Evolutionary conservation across 1,140 invertebrate species (phyloP).

Genomic region (Aphis craccivora): DNA sequence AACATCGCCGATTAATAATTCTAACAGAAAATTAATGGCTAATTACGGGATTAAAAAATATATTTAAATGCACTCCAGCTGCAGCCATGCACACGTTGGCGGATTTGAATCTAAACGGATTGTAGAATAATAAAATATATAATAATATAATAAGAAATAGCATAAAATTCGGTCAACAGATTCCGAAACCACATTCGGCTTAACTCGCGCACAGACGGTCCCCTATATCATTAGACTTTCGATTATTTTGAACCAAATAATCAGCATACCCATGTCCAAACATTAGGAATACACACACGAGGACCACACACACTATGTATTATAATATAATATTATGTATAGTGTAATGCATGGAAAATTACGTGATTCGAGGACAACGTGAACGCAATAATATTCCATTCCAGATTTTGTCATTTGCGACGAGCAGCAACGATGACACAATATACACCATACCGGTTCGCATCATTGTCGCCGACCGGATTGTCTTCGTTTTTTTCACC

Average conservation of each 20-base stretch:
- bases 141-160: background rate
- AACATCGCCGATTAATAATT: background rate
- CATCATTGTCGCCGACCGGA: background rate
- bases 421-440: constrained; percentile 24
- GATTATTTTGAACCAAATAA: background rate
- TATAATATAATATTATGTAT: background rate
- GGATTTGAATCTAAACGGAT: background rate
- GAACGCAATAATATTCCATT: constrained; percentile 11
- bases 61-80: background rate
- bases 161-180: background rate
- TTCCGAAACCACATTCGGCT: background rate
- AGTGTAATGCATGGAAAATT: background rate
- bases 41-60: background rate
- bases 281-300: background rate
- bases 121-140: background rate
- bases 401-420: constrained; percentile 39
- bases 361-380: constrained; percentile 21
- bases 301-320: background rate
- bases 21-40: background rate
- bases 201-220: background rate
- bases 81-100: too few species aligned
- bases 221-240: background rate
- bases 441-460: background rate
- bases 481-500: constrained; percentile 5
- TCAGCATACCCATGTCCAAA: background rate